Conservation (phyloP, 2,888 invertebrate genomes). For the Alitta virens region DNA sequence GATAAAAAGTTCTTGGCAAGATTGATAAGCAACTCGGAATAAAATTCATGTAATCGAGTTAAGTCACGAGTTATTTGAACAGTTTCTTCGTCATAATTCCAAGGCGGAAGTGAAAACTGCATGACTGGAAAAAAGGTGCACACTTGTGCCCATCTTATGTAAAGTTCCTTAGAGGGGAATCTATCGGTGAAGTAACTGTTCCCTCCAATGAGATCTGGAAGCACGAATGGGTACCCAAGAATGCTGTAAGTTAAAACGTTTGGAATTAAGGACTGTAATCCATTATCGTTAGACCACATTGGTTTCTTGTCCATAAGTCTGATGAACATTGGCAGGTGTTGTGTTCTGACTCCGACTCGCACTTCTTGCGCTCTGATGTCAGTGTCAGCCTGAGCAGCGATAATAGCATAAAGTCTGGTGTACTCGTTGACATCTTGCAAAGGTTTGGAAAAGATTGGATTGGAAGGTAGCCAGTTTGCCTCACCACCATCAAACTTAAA, state of each 20-base stretch:
- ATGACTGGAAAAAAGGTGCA: constrained; percentile 88
- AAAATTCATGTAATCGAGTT: constrained; percentile 20
- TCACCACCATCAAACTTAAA: constrained; percentile 80
- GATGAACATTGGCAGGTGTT: constrained; percentile 74
- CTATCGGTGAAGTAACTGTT: constrained; percentile 59
- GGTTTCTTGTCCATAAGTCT: constrained; percentile 82
- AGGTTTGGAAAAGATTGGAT: constrained; percentile 28
- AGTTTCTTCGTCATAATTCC: constrained; percentile 74
- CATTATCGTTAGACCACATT: constrained; percentile 78
- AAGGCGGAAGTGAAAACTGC: constrained; percentile 85
- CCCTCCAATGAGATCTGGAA: constrained; percentile 90
- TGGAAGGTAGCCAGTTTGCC: constrained; percentile 31
- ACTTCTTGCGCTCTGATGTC: constrained; percentile 67
- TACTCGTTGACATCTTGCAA: constrained; percentile 32
- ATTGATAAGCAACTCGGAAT: constrained; percentile 32
- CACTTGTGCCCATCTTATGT: constrained; percentile 80
- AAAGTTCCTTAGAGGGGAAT: constrained; percentile 55
- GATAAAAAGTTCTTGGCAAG: constrained; percentile 35
- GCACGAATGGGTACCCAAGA: constrained; percentile 84
- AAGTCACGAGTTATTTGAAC: constrained; percentile 31
- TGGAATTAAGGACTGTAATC: constrained; percentile 76
- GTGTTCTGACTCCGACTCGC: constrained; percentile 77
- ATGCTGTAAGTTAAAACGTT: constrained; percentile 67
- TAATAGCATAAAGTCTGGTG: constrained; percentile 34
- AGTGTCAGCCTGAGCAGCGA: constrained; percentile 22